Conservation (phyloP, 2,888 invertebrate genomes). For the Melanophora roralis region DNA sequence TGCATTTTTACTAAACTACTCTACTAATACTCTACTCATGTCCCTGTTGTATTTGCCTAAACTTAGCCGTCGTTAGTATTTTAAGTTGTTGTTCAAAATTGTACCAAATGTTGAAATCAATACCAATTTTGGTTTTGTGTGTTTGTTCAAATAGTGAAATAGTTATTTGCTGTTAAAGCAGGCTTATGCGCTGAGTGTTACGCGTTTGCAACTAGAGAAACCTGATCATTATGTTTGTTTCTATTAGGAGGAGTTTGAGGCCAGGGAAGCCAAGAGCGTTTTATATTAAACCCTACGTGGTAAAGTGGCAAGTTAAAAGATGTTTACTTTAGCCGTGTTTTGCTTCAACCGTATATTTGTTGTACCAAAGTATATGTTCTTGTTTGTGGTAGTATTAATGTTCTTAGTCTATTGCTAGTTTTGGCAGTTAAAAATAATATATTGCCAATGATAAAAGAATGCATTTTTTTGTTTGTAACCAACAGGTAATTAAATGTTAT, state of each 20-base stretch:
- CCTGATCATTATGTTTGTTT: not conserved
- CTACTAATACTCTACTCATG: constrained; percentile 14
- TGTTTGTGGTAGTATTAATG: not conserved
- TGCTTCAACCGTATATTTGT: not conserved
- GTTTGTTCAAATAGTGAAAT: not conserved
- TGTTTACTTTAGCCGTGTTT: not conserved
- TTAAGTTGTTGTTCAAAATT: constrained; percentile 58
- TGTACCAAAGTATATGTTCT: too few species aligned
- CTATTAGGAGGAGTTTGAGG: not conserved
- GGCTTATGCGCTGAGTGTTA: not conserved
- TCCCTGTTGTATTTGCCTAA: constrained; percentile 58
- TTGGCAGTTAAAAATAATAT: constrained; percentile 16
- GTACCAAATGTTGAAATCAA: constrained; percentile 63
- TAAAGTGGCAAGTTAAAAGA: constrained; percentile 10
- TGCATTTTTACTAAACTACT: not conserved
- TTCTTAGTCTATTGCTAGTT: not conserved
- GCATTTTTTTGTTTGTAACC: constrained; percentile 50
- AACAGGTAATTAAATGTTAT: constrained; percentile 61
- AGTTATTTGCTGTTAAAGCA: not conserved
- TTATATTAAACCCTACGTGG: constrained; percentile 20
- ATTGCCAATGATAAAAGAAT: constrained; percentile 49
- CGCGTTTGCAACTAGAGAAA: not conserved
- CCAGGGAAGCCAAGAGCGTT: not conserved
- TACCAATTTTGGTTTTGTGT: constrained; percentile 62
- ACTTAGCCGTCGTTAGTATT: constrained; percentile 58